phyloP scores from a whole-genome alignment of 1,140 invertebrate genomes.

The Anastatus disparis region DNA sequence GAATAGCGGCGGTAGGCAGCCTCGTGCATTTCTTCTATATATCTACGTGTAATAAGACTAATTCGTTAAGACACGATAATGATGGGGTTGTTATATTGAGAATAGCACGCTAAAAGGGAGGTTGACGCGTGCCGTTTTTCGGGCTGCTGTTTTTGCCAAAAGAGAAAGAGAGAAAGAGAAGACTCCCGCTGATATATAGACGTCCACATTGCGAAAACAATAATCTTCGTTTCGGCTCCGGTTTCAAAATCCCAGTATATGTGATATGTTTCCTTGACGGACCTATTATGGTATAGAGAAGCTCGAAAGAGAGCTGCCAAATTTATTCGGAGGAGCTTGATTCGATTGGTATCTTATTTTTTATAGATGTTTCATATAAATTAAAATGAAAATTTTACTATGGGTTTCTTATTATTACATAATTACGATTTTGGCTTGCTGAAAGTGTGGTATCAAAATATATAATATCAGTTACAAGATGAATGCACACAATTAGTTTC shows the following conservation, averaged over 20 bases:
- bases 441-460: too few relatives aligned
- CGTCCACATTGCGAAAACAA: conserved; percentile 36
- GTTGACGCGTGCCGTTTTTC: conserved; percentile 49
- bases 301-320: neutral
- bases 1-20: neutral
- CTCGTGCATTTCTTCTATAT: neutral
- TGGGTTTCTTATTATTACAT: too few relatives aligned
- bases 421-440: too few relatives aligned
- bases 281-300: neutral
- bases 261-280: neutral
- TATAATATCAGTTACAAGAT: too few relatives aligned
- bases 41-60: conserved; percentile 48
- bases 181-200: conserved; percentile 14
- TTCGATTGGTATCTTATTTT: too few relatives aligned
- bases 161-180: too few relatives aligned
- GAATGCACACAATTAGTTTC: too few relatives aligned
- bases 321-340: neutral
- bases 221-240: conserved; percentile 31
- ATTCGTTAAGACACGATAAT: conserved; percentile 59
- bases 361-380: too few relatives aligned
- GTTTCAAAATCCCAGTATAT: conserved; percentile 34
- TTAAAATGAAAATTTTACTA: too few relatives aligned
- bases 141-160: too few relatives aligned
- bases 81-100: conserved; percentile 56
- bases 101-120: too few relatives aligned